Percentiles rank a stretch among this genome's conserved stretches.
These are phyloP conservation scores for Trachelus iudaicus DNA, from an alignment of 2,888 invertebrate genomes.

Conservation along the genomic window DNA sequence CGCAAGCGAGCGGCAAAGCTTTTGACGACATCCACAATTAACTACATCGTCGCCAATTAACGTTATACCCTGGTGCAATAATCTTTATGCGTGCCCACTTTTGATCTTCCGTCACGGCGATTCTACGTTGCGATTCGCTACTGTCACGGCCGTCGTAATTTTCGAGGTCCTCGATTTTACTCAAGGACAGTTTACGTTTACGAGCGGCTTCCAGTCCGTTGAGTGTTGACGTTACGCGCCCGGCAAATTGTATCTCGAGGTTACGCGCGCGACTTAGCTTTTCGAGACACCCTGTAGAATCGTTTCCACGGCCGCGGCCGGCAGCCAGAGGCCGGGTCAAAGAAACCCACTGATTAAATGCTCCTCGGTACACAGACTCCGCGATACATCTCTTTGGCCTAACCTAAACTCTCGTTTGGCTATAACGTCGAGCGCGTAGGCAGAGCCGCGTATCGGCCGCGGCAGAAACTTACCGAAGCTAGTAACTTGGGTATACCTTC, in stretches of 20 bases:
- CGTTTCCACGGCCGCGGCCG: slow-evolving; percentile 16
- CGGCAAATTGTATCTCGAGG: background rate
- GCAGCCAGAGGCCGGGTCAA: slow-evolving; percentile 18
- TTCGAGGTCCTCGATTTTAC: background rate
- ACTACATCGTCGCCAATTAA: background rate
- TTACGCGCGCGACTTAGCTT: background rate
- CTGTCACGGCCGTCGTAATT: background rate
- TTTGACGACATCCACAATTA: background rate
- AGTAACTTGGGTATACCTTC: background rate
- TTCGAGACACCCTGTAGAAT: background rate
- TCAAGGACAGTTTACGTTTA: background rate
- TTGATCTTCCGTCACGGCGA: background rate
- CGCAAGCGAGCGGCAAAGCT: background rate
- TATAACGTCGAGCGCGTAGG: slow-evolving; percentile 12
- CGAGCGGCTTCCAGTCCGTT: background rate
- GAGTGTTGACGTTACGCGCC: background rate
- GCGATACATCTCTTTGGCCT: background rate
- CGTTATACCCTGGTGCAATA: background rate
- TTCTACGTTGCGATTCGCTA: background rate
- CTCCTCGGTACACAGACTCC: slow-evolving; percentile 11
- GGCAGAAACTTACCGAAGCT: background rate
- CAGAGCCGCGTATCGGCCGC: background rate
- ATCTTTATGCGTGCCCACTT: background rate
- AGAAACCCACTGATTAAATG: slow-evolving; percentile 26
- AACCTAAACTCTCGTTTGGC: slow-evolving; percentile 19